Evolutionary conservation across 1,140 invertebrate genomes (phyloP), one percentile per base, ranked within the genome.

Genomic region (Gryon sp.): DNA sequence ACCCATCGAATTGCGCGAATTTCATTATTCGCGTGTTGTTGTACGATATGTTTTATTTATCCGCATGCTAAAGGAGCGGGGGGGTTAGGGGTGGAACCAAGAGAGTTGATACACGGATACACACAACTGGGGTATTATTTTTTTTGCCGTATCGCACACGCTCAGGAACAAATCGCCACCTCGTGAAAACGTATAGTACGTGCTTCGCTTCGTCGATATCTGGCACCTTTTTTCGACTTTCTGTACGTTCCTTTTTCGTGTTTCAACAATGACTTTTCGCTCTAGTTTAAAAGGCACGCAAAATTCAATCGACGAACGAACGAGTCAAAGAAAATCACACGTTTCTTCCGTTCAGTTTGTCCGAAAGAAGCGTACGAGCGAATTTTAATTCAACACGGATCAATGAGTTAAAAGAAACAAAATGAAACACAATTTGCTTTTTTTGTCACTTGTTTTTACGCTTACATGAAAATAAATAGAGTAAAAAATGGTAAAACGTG

Each of bases 21-120:
- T 75, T 53, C 16, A 75, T 66, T 75, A 75, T 62, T 60, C 43
- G 50, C 52, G 59, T 50, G 26, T 65, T 24, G 41, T 26, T 46
- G 60, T 11, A 59, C 63, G 41, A 57, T 63, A 50, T 59, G 38
- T 65, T 76, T 70, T 63, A 65, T 69, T 76, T 65, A 65, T 63
- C 52, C 46, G 32, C 59, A 9, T 41, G 24, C 53, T 36, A 24
- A n/a, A n/a, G n/a, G n/a, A n/a, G n/a, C n/a, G n/a, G n/a, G n/a
- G n/a, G n/a, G n/a, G n/a, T n/a, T n/a, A n/a, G n/a, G n/a, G n/a
- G n/a, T n/a, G n/a, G n/a, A n/a, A n/a, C n/a, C n/a, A n/a, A n/a
- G n/a, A n/a, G n/a, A n/a, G n/a, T 30, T 52, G 62, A 66, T 69
- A 32, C 63, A 55, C 55, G 63, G 34, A 59, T 50, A 34, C 52